Evolutionary conservation across 37 sponge, comb jelly and placozoan genomes (phyloP), one percentile per base, ranked within the genome.

Genomic region (Cliona cf. orientalis): DNA sequence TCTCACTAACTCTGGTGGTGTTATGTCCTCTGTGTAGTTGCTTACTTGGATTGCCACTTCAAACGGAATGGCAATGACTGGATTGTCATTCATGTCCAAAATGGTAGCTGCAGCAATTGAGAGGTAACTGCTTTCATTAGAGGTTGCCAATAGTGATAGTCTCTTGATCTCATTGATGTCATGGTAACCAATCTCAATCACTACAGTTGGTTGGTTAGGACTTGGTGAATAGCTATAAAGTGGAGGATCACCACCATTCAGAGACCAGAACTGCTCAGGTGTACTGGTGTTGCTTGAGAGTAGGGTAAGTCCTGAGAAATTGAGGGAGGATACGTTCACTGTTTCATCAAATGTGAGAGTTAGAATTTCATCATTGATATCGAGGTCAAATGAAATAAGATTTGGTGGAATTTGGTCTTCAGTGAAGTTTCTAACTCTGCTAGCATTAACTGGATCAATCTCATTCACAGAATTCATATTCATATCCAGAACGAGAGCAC

Each of bases 261-360:
- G 57, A 42, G 81, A 69, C 85, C 80, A 96, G 17, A 31, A 42
- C 37, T 66, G 40, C 66, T 75, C 71, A 60, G 76, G 55, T 28
- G 69, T 25, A 33, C 72, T 49, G 2, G 28, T 26, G 5, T 40
- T 71, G 0, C 62, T 38, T 44, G 95, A 94, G 9, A 84, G 55
- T 1, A 96, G 77, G 22, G 88, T 87, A 19, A 96, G 42, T 36
- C 43, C 82, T 1, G 71, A 43, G 25, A 92, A 71, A 42, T 78
- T 58, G 0, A 93, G 78, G 9, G 91, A 90, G 4, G 80, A 44
- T 41, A 80, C 84, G 59, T 96, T 93, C 23, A 96, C 97, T 32
- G 93, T 84, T 59, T 96, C 97, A 70, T 87, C 89, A 72, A 96
- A 96, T 7, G 78, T 85, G 33, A 96, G 84, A 9, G 44, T 58